A percentile compares a stretch with the other conserved stretches of the same genome.
phyloP scores from a whole-genome alignment of 2,888 invertebrate species.

The Philaethria dido region DNA sequence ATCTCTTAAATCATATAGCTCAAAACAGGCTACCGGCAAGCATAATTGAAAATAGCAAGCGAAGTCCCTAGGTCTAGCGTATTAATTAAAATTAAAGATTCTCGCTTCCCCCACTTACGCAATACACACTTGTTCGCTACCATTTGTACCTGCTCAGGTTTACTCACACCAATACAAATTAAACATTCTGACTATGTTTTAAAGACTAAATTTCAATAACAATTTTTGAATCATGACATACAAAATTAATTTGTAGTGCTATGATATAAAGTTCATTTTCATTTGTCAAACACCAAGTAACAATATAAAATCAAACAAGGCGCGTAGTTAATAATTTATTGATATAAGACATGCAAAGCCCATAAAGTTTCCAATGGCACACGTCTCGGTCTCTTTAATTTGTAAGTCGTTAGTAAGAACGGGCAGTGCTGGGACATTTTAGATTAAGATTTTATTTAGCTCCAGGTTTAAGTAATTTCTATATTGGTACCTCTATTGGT shows the following conservation, averaged over 20 bases:
- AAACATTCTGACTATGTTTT: constrained; percentile 63
- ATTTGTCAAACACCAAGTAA: constrained; percentile 63
- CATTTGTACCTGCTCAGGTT: constrained; percentile 62
- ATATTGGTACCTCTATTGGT: constrained; percentile 45
- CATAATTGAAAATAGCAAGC: constrained; percentile 78
- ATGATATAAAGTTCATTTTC: constrained; percentile 66
- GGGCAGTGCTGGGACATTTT: constrained; percentile 56
- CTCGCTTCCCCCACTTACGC: constrained; percentile 73
- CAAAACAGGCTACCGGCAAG: constrained; percentile 75
- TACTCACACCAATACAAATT: constrained; percentile 65
- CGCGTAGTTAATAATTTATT: constrained; percentile 83
- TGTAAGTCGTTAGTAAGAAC: constrained; percentile 80
- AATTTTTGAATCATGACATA: constrained; percentile 45
- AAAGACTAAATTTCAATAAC: constrained; percentile 70
- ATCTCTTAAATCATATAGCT: constrained; percentile 72
- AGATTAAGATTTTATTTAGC: constrained; percentile 71
- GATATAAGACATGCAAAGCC: constrained; percentile 83
- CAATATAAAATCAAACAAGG: constrained; percentile 80
- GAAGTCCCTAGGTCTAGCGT: constrained; percentile 69
- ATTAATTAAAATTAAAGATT: constrained; percentile 81
- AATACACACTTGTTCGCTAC: constrained; percentile 51
- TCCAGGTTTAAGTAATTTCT: constrained; percentile 46
- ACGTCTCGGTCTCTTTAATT: constrained; percentile 81
- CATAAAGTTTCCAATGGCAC: constrained; percentile 82
- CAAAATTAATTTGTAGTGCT: constrained; percentile 66